Conservation (phyloP, 2,888 invertebrate genomes). For the Marasmarcha lunaedactyla region DNA sequence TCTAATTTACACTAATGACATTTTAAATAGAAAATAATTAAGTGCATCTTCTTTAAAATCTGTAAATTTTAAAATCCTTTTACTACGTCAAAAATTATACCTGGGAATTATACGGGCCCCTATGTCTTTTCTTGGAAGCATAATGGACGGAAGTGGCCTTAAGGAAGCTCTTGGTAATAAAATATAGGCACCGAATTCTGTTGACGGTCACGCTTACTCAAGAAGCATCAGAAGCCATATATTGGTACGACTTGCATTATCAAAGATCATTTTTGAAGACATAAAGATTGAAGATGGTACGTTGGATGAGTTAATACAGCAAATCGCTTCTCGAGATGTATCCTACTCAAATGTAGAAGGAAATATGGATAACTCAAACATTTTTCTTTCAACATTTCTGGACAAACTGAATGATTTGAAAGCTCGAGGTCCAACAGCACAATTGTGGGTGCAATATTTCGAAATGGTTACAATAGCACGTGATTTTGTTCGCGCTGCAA, state of each 20-base stretch:
- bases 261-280: constrained; percentile 23
- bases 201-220: constrained; percentile 23
- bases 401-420: constrained; percentile 17
- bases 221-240: constrained; percentile 12
- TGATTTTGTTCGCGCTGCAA: constrained; percentile 22
- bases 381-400: constrained; percentile 16
- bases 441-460: constrained; percentile 30
- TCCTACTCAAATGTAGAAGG: constrained; percentile 25
- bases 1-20: no score
- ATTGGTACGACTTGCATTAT: constrained; percentile 22
- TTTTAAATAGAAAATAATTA: no score
- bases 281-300: constrained; percentile 19
- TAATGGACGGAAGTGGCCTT: constrained; percentile 26
- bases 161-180: constrained; percentile 18
- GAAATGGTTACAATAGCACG: constrained; percentile 25
- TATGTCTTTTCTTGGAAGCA: constrained; percentile 23
- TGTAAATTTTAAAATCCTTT: no score
- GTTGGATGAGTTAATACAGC: constrained; percentile 8
- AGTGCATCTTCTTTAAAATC: no score
- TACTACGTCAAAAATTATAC: no score
- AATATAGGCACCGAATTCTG: constrained; percentile 22
- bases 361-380: constrained; percentile 12
- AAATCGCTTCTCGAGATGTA: constrained; percentile 14
- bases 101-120: no score
- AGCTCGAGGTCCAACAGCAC: constrained; percentile 21